Conservation (phyloP, 2,888 invertebrate species). For the Sarcophaga caerulescens region DNA sequence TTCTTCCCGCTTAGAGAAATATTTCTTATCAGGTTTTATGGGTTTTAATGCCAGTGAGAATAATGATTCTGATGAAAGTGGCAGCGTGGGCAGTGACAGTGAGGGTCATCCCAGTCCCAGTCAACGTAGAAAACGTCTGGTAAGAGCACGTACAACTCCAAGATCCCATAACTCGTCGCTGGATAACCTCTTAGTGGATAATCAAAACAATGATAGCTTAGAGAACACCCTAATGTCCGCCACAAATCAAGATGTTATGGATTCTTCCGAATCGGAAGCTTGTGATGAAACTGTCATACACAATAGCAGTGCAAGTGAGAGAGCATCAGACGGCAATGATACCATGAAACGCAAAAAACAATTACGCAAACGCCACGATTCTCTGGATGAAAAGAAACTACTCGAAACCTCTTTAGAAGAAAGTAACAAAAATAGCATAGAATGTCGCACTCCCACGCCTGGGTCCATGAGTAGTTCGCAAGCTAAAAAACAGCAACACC, state of each 20-base stretch:
- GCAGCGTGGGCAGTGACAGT: constrained; percentile 94
- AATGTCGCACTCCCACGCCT: constrained; percentile 74
- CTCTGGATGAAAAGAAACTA: constrained; percentile 82
- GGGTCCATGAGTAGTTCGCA: constrained; percentile 83
- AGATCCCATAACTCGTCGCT: constrained; percentile 91
- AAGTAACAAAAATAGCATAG: constrained; percentile 65
- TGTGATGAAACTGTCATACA: constrained; percentile 85
- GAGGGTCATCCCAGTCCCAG: constrained; percentile 94
- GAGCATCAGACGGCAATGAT: constrained; percentile 82
- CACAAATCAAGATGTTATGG: constrained; percentile 83
- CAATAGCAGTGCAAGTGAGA: constrained; percentile 84
- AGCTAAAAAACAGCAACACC: constrained; percentile 85
- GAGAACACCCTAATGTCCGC: constrained; percentile 77
- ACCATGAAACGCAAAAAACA: constrained; percentile 92
- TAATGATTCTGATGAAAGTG: constrained; percentile 88
- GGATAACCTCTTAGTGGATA: constrained; percentile 86
- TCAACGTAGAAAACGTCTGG: constrained; percentile 90
- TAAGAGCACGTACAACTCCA: constrained; percentile 91
- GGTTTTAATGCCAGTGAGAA: constrained; percentile 88
- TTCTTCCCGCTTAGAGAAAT: constrained; percentile 93
- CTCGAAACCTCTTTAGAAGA: constrained; percentile 71
- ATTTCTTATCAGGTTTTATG: constrained; percentile 93
- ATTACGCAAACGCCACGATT: constrained; percentile 85
- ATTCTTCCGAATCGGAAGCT: constrained; percentile 88
- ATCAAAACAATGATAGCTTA: constrained; percentile 70